Evolutionary conservation across 2,113 vertebrate genomes (phyloP), one percentile per base, ranked within the genome.

Genomic region (Dryoscopus gambensis): DNA sequence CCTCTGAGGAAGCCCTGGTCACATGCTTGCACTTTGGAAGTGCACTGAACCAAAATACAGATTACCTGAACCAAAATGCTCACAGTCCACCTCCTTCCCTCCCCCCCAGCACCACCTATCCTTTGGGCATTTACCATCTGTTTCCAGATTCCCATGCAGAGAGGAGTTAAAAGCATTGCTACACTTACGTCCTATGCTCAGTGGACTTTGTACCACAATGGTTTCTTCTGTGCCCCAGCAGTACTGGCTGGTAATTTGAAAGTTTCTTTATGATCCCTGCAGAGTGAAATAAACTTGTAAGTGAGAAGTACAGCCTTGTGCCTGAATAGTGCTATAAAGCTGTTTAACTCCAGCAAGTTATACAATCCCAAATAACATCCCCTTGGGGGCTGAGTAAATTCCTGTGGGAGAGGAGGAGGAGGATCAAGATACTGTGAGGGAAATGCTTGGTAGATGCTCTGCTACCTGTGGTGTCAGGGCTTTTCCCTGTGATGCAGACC

Each of bases 201-300:
- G 37, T 0, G 55, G 94, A 94, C 89, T 87, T 93, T 69, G 81
- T 65, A 82, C 70, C n/a, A 76, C 91, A 94, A 70, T 27, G 87
- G 84, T 65, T 95, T 94, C 74, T 76, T 84, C 84, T 93, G 64
- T 76, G 70, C 59, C 65, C 53, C 74, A 82, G 83, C 75, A 88
- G 62, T 33, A 52, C 68, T 68, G 64, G 52, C 65, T 95, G 84
- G 89, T 89, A 82, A 96, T 96, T 89, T 73, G 77, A 79, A 96
- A 94, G 89, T 88, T 95, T 57, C 91, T 97, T 96, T 96, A 96
- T 76, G 94, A 91, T 89, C 95, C 92, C 84, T 85, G 84, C 74
- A 96, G 74, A 96, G 87, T 19, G 84, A 97, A 91, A 95, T 93
- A 95, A 96, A 96, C 84, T 87, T 81, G 18, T 76, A 89, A 91